These are phyloP conservation scores for Bubo blakistoni DNA, from an alignment of 2,113 vertebrate genomes.

Conservation along the genomic window DNA sequence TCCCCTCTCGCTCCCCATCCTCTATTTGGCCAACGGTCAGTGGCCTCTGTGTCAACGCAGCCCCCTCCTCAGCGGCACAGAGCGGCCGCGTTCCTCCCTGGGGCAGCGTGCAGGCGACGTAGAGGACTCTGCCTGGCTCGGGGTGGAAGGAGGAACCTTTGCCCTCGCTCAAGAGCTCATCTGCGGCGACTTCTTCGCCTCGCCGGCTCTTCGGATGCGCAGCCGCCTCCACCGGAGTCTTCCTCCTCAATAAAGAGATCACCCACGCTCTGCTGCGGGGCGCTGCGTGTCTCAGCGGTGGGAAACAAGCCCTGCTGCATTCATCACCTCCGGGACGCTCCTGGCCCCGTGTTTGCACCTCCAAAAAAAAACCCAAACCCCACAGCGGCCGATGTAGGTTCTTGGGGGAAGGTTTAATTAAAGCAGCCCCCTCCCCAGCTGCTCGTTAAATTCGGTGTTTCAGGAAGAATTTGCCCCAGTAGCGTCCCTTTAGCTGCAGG, in stretches of 20 bases:
- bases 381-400: fast-evolving
- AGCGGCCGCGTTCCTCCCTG: not conserved
- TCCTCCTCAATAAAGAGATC: conserved; percentile 46
- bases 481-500: conserved; percentile 78
- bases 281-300: fast-evolving
- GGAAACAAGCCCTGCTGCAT: fast-evolving
- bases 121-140: not conserved
- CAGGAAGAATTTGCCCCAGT: conserved; percentile 86
- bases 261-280: not conserved
- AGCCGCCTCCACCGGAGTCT: not conserved
- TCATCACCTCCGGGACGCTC: too few species aligned
- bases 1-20: not conserved
- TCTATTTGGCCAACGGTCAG: not conserved
- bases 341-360: fast-evolving
- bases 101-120: not conserved
- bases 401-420: not conserved
- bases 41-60: not conserved
- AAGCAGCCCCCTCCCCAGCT: fast-evolving
- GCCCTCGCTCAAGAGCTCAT: not conserved
- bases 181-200: not conserved
- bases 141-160: not conserved
- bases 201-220: not conserved
- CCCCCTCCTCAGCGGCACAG: not conserved
- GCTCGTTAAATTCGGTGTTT: conserved; percentile 75
- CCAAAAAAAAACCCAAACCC: not conserved